phyloP scores from a whole-genome alignment of 2,113 vertebrate genomes.

The Amblyornis subalaris region DNA sequence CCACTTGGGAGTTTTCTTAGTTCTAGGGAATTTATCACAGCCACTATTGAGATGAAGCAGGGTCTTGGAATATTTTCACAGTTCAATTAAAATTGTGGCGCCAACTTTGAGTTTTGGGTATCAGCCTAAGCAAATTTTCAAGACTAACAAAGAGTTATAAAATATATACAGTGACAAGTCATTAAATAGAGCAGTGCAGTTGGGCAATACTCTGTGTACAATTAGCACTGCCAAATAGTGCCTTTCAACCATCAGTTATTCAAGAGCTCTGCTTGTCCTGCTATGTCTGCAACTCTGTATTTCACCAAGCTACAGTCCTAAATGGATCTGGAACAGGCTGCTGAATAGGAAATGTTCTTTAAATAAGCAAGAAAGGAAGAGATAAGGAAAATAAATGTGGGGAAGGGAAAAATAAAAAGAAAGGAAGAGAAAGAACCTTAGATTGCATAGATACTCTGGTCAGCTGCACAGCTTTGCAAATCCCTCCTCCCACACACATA shows the following conservation, averaged over 20 bases:
- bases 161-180: neutral
- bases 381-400: neutral
- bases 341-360: neutral
- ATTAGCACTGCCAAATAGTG: neutral
- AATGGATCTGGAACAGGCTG: neutral
- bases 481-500: neutral
- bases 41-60: neutral
- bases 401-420: neutral
- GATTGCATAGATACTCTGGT: neutral
- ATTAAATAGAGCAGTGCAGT: neutral
- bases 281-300: neutral
- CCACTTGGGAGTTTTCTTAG: neutral
- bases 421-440: neutral
- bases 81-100: neutral
- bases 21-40: neutral
- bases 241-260: neutral
- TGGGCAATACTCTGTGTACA: neutral
- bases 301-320: neutral
- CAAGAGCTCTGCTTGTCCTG: neutral
- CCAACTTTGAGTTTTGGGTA: neutral
- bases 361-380: neutral
- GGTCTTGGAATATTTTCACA: neutral
- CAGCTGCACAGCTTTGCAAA: neutral
- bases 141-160: conserved; percentile 1
- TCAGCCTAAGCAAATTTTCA: conserved; percentile 23